These are phyloP conservation scores for Lathamus discolor DNA, from an alignment of 2,113 vertebrate species.

Conservation along the genomic window DNA sequence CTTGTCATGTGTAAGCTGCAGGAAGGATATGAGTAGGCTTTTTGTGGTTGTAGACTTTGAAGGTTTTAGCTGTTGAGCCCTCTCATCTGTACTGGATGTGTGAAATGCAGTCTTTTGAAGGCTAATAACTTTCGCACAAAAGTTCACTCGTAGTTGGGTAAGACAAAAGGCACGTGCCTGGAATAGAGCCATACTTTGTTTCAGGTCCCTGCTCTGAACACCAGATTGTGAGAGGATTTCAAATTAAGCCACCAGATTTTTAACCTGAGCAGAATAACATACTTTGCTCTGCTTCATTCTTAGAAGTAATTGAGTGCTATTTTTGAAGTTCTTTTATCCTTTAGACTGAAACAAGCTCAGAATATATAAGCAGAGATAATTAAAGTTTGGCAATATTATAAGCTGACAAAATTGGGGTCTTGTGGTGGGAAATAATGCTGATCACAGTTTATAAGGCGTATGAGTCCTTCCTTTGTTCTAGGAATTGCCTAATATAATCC, in stretches of 20 bases:
- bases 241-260: not conserved
- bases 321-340: not conserved
- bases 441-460: not conserved
- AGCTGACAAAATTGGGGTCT: not conserved
- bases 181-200: not conserved
- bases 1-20: accelerated
- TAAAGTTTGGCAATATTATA: not conserved
- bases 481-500: not conserved
- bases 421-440: not conserved
- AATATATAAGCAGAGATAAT: not conserved
- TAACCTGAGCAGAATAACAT: not conserved
- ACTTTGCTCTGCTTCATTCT: not conserved
- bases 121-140: not conserved
- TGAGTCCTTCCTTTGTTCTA: not conserved
- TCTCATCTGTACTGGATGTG: not conserved
- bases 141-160: not conserved
- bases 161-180: not conserved
- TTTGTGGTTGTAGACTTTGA: not conserved
- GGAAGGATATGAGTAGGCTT: not conserved
- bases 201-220: not conserved
- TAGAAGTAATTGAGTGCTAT: not conserved
- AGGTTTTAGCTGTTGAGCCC: not conserved
- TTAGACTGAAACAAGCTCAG: not conserved
- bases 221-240: not conserved
- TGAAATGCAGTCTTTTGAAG: not conserved